Percentiles rank a stretch among this genome's conserved stretches.
These are phyloP conservation scores for Triplophysa yarkandensis DNA, from an alignment of 2,797 vertebrate genomes.

Conservation along the genomic window DNA sequence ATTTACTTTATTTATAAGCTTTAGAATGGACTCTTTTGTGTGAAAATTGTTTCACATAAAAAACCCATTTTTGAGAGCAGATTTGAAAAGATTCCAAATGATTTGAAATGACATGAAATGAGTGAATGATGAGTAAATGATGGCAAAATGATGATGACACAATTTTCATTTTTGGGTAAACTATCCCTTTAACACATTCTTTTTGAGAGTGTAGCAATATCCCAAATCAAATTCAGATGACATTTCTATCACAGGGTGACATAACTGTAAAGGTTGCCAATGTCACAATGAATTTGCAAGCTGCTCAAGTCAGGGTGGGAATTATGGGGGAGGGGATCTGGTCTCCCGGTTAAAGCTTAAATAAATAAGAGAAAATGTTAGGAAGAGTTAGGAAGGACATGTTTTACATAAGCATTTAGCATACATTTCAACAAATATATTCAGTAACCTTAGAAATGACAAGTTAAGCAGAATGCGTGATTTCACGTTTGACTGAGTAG, in stretches of 20 bases:
- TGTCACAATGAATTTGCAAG: neutral
- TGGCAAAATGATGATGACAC: too few relatives aligned
- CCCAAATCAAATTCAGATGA: neutral
- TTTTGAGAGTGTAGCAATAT: neutral
- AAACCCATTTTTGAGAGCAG: too few relatives aligned
- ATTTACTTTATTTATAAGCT: too few relatives aligned
- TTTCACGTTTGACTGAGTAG: neutral
- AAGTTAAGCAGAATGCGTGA: neutral
- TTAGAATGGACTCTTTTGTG: too few relatives aligned
- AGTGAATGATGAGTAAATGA: too few relatives aligned
- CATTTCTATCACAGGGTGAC: constrained; percentile 5
- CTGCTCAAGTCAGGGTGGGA: neutral
- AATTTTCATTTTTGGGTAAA: too few relatives aligned
- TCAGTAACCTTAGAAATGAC: neutral
- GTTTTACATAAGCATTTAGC: neutral
- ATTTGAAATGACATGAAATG: too few relatives aligned
- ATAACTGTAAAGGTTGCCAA: neutral
- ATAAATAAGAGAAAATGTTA: neutral
- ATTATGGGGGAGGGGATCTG: neutral
- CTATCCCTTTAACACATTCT: too few relatives aligned
- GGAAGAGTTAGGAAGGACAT: neutral
- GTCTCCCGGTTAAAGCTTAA: neutral
- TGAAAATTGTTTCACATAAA: too few relatives aligned
- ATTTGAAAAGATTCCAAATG: too few relatives aligned
- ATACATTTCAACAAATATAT: neutral